phyloP scores from a whole-genome alignment of 1,140 invertebrate species.

The Drosophila simulans region DNA sequence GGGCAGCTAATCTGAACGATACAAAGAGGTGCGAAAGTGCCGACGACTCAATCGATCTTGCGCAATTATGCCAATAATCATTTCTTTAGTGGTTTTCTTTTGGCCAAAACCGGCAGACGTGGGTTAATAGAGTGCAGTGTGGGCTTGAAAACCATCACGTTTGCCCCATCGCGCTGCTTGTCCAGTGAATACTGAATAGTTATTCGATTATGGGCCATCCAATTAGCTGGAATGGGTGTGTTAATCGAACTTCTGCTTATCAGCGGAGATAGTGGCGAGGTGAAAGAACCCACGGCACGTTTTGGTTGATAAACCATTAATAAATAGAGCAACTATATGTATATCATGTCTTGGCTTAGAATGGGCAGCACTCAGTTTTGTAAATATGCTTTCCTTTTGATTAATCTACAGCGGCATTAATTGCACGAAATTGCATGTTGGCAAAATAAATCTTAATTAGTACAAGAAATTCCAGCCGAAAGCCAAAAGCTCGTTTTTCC shows the following conservation, averaged over 20 bases:
- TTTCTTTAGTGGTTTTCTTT: slow-evolving; percentile 23
- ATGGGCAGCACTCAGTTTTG: slow-evolving; percentile 2
- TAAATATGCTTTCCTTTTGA: slow-evolving; percentile 8
- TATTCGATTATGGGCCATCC: slow-evolving; percentile 48
- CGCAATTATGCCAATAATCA: slow-evolving; percentile 74
- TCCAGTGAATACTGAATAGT: slow-evolving; percentile 53
- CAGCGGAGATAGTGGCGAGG: neutral
- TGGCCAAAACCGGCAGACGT: slow-evolving; percentile 22
- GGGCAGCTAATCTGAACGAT: slow-evolving; percentile 20
- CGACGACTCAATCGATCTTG: slow-evolving; percentile 44
- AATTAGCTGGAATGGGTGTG: slow-evolving; percentile 41
- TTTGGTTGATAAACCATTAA: neutral
- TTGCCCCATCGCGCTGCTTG: slow-evolving; percentile 45
- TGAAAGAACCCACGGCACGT: neutral
- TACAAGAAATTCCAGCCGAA: slow-evolving; percentile 39
- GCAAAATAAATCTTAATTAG: slow-evolving; percentile 49
- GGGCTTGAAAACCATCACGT: slow-evolving; percentile 65
- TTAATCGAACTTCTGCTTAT: slow-evolving; percentile 4
- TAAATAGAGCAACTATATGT: neutral
- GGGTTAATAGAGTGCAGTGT: slow-evolving; percentile 29
- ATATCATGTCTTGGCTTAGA: neutral
- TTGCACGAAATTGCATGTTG: slow-evolving; percentile 30
- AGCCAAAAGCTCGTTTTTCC: slow-evolving; percentile 43
- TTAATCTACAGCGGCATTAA: slow-evolving; percentile 28
- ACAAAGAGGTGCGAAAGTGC: slow-evolving; percentile 65